phyloP scores from a whole-genome alignment of 2,797 vertebrate genomes.

The Benthosema pterotum region DNA sequence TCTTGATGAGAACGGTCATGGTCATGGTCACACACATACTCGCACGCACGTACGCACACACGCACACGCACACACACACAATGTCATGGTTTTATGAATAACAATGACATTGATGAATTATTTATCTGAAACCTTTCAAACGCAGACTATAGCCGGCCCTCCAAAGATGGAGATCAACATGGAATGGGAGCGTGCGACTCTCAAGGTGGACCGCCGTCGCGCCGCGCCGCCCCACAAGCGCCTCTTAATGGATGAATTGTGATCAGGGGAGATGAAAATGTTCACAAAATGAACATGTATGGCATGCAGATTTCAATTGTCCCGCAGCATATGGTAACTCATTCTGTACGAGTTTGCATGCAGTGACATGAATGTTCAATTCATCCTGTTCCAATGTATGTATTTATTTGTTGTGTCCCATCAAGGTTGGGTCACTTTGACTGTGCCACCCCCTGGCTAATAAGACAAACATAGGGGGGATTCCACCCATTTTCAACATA shows the following conservation, averaged over 20 bases:
- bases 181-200: background rate
- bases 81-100: background rate
- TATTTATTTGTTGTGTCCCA: too few relatives aligned
- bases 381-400: background rate
- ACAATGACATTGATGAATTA: background rate
- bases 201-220: background rate
- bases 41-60: too few relatives aligned
- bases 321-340: background rate
- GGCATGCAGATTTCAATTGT: slow-evolving; percentile 4
- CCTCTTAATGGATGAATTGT: background rate
- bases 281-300: slow-evolving; percentile 16
- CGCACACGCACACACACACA: too few relatives aligned
- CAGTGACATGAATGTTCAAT: background rate
- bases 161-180: background rate
- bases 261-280: slow-evolving; percentile 11
- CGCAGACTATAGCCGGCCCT: too few relatives aligned
- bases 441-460: too few relatives aligned
- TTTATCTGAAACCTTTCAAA: background rate
- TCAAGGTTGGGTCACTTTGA: too few relatives aligned
- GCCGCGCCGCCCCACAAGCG: background rate
- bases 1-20: too few relatives aligned
- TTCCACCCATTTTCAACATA: too few relatives aligned
- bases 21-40: too few relatives aligned
- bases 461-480: too few relatives aligned
- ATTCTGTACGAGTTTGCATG: slow-evolving; percentile 13